Conservation (phyloP, 2,888 invertebrate species). For the Leptinotarsa tumamoca region DNA sequence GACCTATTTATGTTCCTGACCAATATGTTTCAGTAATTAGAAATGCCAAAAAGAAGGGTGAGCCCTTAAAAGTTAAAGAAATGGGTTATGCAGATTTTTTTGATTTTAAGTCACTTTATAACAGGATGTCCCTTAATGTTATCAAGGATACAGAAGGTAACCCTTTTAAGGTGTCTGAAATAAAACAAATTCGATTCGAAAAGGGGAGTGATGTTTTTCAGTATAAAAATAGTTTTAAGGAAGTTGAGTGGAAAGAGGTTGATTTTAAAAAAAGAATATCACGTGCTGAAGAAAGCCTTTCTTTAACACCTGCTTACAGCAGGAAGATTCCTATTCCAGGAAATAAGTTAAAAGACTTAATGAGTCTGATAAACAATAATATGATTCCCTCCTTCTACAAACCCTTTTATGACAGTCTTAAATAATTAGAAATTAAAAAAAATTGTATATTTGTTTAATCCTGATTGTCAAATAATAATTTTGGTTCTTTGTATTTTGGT, state of each 20-base stretch:
- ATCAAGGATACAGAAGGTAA: too few species aligned
- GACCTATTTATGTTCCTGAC: conserved; percentile 37
- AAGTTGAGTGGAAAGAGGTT: conserved; percentile 26
- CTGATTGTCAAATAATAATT: not conserved
- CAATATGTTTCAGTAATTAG: conserved; percentile 32
- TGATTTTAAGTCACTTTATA: conserved; percentile 30
- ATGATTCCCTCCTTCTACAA: conserved; percentile 34
- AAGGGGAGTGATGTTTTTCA: conserved; percentile 19
- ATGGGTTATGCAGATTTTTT: conserved; percentile 32
- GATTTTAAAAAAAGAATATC: conserved; percentile 32
- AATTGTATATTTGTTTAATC: not conserved
- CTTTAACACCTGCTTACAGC: not conserved
- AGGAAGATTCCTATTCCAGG: conserved; percentile 23
- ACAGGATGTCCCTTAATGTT: too few species aligned
- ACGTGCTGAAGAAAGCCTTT: not conserved
- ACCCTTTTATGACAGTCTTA: conserved; percentile 26
- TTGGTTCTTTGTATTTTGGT: not conserved
- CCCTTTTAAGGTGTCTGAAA: conserved; percentile 16
- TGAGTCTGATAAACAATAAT: conserved; percentile 22
- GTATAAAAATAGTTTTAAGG: conserved; percentile 31
- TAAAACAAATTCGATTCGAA: conserved; percentile 30
- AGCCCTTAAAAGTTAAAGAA: conserved; percentile 33
- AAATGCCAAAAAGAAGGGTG: conserved; percentile 35
- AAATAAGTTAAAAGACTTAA: conserved; percentile 33
- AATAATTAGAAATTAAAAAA: not conserved